A percentile compares a stretch with the other conserved stretches of the same genome.
Conservation (phyloP, 2,888 invertebrate genomes). For the Trachelus iudaicus region DNA sequence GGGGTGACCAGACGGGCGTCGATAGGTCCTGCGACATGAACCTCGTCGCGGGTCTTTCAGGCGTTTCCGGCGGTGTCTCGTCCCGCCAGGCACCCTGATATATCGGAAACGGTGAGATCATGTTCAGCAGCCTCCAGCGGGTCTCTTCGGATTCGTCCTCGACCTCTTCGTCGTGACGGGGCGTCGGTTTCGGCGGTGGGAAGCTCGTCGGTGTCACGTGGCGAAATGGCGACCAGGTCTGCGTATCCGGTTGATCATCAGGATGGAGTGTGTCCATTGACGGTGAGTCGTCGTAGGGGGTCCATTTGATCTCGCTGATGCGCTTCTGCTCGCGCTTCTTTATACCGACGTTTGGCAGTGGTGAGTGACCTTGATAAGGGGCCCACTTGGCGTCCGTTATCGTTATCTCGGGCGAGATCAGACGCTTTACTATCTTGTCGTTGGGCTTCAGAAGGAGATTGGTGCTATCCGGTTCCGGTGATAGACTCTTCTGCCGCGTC, state of each 20-base stretch:
- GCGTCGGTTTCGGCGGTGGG: slow-evolving; percentile 53
- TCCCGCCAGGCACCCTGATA: slow-evolving; percentile 63
- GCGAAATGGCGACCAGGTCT: slow-evolving; percentile 48
- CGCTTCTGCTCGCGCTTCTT: slow-evolving; percentile 55
- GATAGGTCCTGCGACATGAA: slow-evolving; percentile 35
- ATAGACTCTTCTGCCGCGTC: slow-evolving; percentile 51
- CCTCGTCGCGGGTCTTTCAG: slow-evolving; percentile 36
- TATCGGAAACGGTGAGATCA: slow-evolving; percentile 59
- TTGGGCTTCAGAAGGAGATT: slow-evolving; percentile 43
- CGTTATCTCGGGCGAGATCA: slow-evolving; percentile 59
- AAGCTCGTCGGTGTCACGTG: slow-evolving; percentile 58
- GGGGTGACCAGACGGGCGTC: slow-evolving; percentile 56
- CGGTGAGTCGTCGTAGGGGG: slow-evolving; percentile 53
- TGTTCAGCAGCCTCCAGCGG: slow-evolving; percentile 58
- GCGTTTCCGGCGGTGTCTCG: slow-evolving; percentile 56
- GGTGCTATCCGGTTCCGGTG: slow-evolving; percentile 57
- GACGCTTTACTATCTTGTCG: slow-evolving; percentile 52
- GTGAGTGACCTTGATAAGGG: slow-evolving; percentile 59
- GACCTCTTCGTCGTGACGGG: slow-evolving; percentile 30
- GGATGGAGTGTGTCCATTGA: slow-evolving; percentile 21
- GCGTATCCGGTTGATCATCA: slow-evolving; percentile 38
- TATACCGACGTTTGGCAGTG: slow-evolving; percentile 57
- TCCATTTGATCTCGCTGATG: slow-evolving; percentile 59
- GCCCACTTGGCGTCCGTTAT: slow-evolving; percentile 56
- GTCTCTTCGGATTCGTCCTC: slow-evolving; percentile 56